Evolutionary conservation across 2,113 vertebrate genomes (phyloP), one percentile per base, ranked within the genome.

Genomic region (Xyliphius kryptos): DNA sequence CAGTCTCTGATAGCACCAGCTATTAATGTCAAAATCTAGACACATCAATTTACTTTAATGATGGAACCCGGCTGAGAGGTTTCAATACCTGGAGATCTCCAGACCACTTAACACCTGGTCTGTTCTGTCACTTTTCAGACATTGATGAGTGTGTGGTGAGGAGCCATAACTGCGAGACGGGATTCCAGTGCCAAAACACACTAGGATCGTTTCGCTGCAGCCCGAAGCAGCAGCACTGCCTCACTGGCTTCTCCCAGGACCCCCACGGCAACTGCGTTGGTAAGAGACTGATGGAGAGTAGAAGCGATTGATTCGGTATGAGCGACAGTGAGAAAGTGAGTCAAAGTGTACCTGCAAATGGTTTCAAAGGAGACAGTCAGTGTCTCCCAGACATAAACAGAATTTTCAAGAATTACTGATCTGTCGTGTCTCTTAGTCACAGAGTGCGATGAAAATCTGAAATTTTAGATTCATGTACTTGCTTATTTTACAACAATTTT

Each of bases 241-340:
- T 93, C 80, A 86, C 86, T 0, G 94, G 94, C 1, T 96, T 97
- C 80, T 82, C 90, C 19, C 90, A 90, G 60, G 92, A 96, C 75
- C 82, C 87, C 0, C 89, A 94, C 48, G 89, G 92, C 21, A 95
- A 94, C 81, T 96, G 94, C 3, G 86, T 95, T 1, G 93, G 94
- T 96, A 74, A 89, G 89, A 69, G 6, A 61, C 2, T 17, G 15
- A 50, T 36, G 7, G 5, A 16, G n/a, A 3, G 14, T 8, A 9
- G 12, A 17, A 32, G 26, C 26, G 4, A 32, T 32, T 32, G 26
- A 32, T 32, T 32, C 26, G 26, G 7, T 32, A 32, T 32, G 26
- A 32, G 26, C 4, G 26, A 32, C 26, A 49, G 14, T 38, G 48
- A 52, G 21, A 44, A 37, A 52, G 22, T 38, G 11, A 49, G 26